These are phyloP conservation scores for Crocuta crocuta DNA, from an alignment of 2,113 vertebrate species.

Conservation along the genomic window DNA sequence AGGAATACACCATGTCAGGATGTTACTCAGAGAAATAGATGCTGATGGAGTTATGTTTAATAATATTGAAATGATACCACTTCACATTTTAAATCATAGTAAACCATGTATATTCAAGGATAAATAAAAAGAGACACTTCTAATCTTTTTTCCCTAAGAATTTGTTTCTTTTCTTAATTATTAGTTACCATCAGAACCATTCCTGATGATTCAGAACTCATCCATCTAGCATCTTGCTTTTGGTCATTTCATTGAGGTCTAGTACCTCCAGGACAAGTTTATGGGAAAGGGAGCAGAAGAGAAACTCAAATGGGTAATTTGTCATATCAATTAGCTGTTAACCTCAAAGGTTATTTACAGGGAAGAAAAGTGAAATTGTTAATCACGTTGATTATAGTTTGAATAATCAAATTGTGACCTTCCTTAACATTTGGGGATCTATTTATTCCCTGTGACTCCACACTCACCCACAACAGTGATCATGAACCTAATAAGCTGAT, in stretches of 20 bases:
- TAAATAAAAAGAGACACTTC: background rate
- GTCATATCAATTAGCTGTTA: background rate
- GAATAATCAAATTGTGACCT: background rate
- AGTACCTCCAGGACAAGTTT: background rate
- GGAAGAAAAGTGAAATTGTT: background rate
- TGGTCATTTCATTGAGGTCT: background rate
- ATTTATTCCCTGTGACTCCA: background rate
- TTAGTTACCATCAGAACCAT: background rate
- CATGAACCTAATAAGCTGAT: background rate
- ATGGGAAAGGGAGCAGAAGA: background rate
- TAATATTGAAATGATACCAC: background rate
- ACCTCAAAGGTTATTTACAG: background rate
- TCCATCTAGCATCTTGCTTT: background rate
- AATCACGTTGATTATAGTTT: background rate
- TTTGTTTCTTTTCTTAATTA: background rate
- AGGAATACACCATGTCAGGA: background rate
- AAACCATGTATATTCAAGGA: background rate
- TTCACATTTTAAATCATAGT: background rate
- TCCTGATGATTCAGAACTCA: background rate
- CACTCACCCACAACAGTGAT: background rate
- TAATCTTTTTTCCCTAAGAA: background rate
- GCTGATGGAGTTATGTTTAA: background rate
- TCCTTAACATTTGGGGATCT: background rate
- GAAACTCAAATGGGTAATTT: background rate
- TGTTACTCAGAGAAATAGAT: background rate